A percentile compares a stretch with the other conserved stretches of the same genome.
Conservation (phyloP, 2,888 invertebrate genomes). For the Mesochorus sp. region DNA sequence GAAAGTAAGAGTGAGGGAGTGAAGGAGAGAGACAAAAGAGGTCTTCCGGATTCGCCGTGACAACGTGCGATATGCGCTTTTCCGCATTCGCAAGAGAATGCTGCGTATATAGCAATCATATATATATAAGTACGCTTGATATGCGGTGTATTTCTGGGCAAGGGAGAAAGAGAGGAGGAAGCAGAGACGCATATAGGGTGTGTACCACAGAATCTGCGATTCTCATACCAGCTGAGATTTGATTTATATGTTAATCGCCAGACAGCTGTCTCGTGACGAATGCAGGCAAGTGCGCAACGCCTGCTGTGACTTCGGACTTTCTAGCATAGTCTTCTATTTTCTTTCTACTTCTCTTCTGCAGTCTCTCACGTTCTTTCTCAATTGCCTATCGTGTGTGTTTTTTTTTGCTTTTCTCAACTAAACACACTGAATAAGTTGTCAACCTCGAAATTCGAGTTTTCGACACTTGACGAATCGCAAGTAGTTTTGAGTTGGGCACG, state of each 20-base stretch:
- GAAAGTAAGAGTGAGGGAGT: not conserved
- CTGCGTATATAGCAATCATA: slow-evolving; percentile 11
- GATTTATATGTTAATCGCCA: slow-evolving; percentile 81
- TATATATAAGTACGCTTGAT: slow-evolving; percentile 2
- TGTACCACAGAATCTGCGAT: slow-evolving; percentile 20
- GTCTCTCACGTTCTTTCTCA: not conserved
- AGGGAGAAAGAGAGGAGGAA: not conserved
- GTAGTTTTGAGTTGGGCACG: not conserved
- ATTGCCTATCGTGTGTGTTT: not conserved
- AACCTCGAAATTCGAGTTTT: slow-evolving; percentile 26
- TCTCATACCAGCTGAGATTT: slow-evolving; percentile 70
- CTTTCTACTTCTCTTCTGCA: not conserved
- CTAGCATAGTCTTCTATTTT: slow-evolving; percentile 24
- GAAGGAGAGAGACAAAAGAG: not conserved
- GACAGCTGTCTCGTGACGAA: slow-evolving; percentile 71
- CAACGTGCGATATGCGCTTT: slow-evolving; percentile 21
- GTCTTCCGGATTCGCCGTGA: not conserved
- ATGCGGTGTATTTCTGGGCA: not conserved
- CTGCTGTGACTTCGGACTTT: slow-evolving; percentile 34
- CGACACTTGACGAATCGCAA: not conserved
- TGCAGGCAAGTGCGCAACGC: slow-evolving; percentile 69
- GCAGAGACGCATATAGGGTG: not conserved
- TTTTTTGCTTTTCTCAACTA: not conserved
- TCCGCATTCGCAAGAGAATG: slow-evolving; percentile 4
- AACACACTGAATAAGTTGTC: slow-evolving; percentile 46